A percentile compares a stretch with the other conserved stretches of the same genome.
These are phyloP conservation scores for Lipophrys pholis DNA, from an alignment of 2,113 vertebrate genomes.

Conservation along the genomic window DNA sequence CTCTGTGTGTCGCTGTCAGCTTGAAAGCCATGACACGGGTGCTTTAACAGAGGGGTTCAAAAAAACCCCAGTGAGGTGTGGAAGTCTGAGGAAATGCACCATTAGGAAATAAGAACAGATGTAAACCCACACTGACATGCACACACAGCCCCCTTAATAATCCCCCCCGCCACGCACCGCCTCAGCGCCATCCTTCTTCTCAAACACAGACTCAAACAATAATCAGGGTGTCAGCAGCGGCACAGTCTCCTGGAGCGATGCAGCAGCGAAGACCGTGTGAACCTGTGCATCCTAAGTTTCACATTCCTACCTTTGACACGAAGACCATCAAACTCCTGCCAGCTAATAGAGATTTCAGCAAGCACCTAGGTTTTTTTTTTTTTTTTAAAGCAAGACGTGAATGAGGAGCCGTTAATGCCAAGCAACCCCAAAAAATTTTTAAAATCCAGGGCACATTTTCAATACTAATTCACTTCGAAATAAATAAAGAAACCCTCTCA, in stretches of 20 bases:
- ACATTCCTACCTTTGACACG: neutral
- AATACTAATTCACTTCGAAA: conserved; percentile 20
- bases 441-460: conserved; percentile 21
- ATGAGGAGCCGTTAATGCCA: neutral
- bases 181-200: neutral
- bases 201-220: conserved; percentile 1
- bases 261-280: neutral
- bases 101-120: conserved; percentile 1
- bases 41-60: conserved; percentile 8
- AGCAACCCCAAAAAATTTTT: neutral
- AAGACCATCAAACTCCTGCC: neutral
- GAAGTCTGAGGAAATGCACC: no score
- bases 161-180: neutral
- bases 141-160: neutral
- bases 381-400: neutral
- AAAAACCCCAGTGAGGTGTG: neutral
- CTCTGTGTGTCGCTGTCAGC: no score
- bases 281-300: conserved; percentile 1
- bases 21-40: neutral
- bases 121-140: neutral
- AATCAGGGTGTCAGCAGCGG: neutral
- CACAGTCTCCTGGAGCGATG: neutral
- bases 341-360: conserved; percentile 22
- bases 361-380: conserved; percentile 1
- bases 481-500: neutral